These are phyloP conservation scores for Lordiphosa fenestrarum DNA, from an alignment of 2,888 invertebrate species.

Conservation along the genomic window DNA sequence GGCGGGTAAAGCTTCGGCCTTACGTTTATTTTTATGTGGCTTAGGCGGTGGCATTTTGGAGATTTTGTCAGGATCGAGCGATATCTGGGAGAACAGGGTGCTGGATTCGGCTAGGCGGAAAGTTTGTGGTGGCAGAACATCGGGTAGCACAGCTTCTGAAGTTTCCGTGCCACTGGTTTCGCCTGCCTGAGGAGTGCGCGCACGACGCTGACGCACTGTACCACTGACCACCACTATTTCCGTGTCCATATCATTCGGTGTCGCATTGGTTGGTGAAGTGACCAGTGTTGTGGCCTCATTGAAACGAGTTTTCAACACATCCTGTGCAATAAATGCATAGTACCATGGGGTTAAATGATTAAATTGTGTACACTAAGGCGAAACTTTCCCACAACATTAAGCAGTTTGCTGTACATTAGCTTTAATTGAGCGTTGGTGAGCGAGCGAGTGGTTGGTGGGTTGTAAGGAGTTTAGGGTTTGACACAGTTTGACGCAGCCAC, in stretches of 20 bases:
- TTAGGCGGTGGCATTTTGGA: slow-evolving; percentile 30
- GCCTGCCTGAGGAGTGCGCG: slow-evolving; percentile 78
- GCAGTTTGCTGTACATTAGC: slow-evolving; percentile 44
- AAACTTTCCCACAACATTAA: slow-evolving; percentile 9
- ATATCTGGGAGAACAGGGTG: slow-evolving; percentile 86
- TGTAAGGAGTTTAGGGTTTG: slow-evolving; percentile 33
- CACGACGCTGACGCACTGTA: slow-evolving; percentile 83
- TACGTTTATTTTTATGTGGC: slow-evolving; percentile 69
- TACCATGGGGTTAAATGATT: slow-evolving; percentile 20
- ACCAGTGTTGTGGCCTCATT: slow-evolving; percentile 53
- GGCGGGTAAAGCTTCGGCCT: slow-evolving; percentile 62
- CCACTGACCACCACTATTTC: slow-evolving; percentile 84
- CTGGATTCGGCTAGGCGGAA: slow-evolving; percentile 86
- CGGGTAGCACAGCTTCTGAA: slow-evolving; percentile 76
- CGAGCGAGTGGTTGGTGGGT: slow-evolving; percentile 29
- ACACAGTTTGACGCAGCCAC: slow-evolving; percentile 50
- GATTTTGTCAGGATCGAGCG: slow-evolving; percentile 79
- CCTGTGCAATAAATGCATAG: slow-evolving; percentile 61
- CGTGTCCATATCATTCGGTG: slow-evolving; percentile 78
- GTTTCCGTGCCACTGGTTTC: slow-evolving; percentile 53
- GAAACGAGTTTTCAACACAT: slow-evolving; percentile 65
- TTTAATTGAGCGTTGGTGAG: slow-evolving; percentile 29
- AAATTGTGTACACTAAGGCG: too few species aligned
- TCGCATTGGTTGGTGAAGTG: slow-evolving; percentile 16
- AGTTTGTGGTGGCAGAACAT: slow-evolving; percentile 83